Conservation (phyloP, 2,888 invertebrate genomes). For the Schrankia costaestrigalis region DNA sequence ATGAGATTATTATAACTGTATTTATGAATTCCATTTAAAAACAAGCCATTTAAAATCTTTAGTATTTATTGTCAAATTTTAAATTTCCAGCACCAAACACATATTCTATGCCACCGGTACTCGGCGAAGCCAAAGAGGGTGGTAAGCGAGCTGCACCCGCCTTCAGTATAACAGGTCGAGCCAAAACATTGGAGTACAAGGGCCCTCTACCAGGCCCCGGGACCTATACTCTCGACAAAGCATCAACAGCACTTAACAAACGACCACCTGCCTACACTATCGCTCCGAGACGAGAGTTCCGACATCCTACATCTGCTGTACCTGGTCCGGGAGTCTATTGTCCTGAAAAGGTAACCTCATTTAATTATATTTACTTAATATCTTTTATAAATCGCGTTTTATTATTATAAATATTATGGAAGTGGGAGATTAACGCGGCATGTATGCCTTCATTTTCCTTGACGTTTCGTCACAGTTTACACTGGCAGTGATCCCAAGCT, state of each 20-base stretch:
- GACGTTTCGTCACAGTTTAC: too few species aligned
- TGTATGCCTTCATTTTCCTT: too few species aligned
- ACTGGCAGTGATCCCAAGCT: too few species aligned
- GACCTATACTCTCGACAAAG: constrained; percentile 83
- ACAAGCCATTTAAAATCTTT: too few species aligned
- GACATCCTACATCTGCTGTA: constrained; percentile 58
- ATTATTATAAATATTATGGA: too few species aligned
- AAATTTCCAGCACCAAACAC: constrained; percentile 90
- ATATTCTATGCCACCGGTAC: constrained; percentile 91
- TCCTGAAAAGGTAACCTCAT: constrained; percentile 80
- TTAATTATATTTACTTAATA: not conserved
- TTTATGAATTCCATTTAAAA: too few species aligned
- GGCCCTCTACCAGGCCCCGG: constrained; percentile 90
- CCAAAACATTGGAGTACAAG: constrained; percentile 78
- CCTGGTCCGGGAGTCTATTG: constrained; percentile 84
- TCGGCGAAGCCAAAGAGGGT: constrained; percentile 81
- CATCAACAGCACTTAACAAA: constrained; percentile 58
- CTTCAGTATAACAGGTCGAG: constrained; percentile 92
- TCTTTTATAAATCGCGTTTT: not conserved
- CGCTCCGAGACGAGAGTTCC: constrained; percentile 79
- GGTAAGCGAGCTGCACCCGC: constrained; percentile 88
- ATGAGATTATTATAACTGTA: too few species aligned
- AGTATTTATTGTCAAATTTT: too few species aligned
- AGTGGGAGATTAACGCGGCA: too few species aligned
- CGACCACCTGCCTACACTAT: constrained; percentile 92